Conservation (phyloP, 2,888 invertebrate species). For the Linnaemya tessellans region DNA sequence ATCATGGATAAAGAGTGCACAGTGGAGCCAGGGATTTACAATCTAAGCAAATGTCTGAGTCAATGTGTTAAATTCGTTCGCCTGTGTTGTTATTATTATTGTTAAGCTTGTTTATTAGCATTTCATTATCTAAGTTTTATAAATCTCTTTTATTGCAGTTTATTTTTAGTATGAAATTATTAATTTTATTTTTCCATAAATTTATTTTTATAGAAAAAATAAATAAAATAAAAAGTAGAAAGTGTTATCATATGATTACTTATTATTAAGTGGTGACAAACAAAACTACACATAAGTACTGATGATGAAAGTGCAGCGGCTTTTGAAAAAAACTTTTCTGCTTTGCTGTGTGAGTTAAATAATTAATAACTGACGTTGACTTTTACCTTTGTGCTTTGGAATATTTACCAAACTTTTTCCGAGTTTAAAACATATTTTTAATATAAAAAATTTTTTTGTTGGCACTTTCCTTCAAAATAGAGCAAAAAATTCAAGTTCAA, state of each 20-base stretch:
- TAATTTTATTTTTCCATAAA: not conserved
- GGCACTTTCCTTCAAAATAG: slow-evolving; percentile 10
- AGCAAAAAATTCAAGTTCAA: too few species aligned
- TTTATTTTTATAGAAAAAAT: slow-evolving; percentile 4
- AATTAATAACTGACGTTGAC: too few species aligned
- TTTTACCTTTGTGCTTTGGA: too few species aligned
- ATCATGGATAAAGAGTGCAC: not conserved
- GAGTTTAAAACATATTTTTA: too few species aligned
- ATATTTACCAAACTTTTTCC: too few species aligned
- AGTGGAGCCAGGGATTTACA: not conserved
- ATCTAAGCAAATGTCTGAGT: not conserved
- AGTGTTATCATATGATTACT: too few species aligned
- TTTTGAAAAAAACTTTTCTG: too few species aligned
- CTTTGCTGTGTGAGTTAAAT: too few species aligned
- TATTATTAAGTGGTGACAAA: too few species aligned
- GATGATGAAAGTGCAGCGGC: too few species aligned
- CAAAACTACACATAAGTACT: too few species aligned
- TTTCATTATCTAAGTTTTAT: slow-evolving; percentile 25
- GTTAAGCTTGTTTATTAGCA: slow-evolving; percentile 29
- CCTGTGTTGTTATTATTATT: not conserved
- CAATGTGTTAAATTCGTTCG: not conserved
- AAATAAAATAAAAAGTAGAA: too few species aligned
- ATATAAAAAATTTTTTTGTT: not conserved
- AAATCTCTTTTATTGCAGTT: not conserved
- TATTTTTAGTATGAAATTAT: slow-evolving; percentile 21